Base-by-base conservation (phyloP, 2,888 invertebrate species). In the Orthosia gracilis region DNA sequence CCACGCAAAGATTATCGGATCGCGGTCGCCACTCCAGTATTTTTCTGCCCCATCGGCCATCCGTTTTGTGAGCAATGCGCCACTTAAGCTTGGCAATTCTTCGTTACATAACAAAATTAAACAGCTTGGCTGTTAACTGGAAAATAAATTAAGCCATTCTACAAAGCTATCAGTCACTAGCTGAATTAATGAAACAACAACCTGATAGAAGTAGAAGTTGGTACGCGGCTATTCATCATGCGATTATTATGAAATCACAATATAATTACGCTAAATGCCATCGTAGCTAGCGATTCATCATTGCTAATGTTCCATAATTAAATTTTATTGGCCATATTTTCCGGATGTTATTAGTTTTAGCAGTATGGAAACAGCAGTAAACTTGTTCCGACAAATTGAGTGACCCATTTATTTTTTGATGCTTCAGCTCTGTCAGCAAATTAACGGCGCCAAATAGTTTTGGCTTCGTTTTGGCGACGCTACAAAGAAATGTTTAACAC, bases 161-260 rank as follows among this genome's bases (percentile, higher is more conserved):
- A 82, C 84, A 85, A 90, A 89, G 88, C 89, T 89, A 89, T 88
- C 87, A 87, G 86, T 88, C 86, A 86, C 78, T 73, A 87, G 83
- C 87, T 71, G 82, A 89, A 90, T 90, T 90, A 90, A 91, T 91
- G 89, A 89, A 82, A 90, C 87, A 87, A 88, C 87, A 89, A 90
- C 90, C 88, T 68, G 87, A 88, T 92, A 89, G 87, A 91, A 91
- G 89, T 89, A 87, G 88, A 92, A 92, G 89, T 92, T 91, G 85
- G 86, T 83, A 87, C 85, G 84, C 83, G 84, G 82, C 90, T 90
- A 94, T 94, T 93, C 89, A 93, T 95, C 93, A 94, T 87, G 89
- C 90, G 93, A 94, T 94, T 94, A 94, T 93, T 92, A 91, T 89
- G 90, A 92, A 94, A 94, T 94, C 94, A 94, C 92, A 92, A 92